Evolutionary conservation across 2,888 invertebrate genomes (phyloP).

Genomic region (Caradrina kadenii): DNA sequence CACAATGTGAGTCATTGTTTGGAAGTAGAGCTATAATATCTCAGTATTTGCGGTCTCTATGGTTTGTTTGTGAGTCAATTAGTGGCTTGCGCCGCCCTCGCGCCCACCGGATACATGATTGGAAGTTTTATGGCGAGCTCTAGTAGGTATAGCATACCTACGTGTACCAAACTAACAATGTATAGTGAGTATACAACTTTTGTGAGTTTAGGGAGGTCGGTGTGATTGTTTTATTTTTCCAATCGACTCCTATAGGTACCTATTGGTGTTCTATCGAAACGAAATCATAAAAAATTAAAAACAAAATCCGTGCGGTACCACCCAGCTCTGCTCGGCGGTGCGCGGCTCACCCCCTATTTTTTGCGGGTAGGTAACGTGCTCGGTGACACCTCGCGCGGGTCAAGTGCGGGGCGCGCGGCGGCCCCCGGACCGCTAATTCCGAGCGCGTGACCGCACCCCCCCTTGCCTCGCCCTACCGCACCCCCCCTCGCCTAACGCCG

Average conservation of each 20-base stretch:
- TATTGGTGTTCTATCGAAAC: constrained; percentile 75
- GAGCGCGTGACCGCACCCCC: constrained; percentile 85
- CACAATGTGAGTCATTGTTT: constrained; percentile 74
- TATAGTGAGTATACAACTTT: constrained; percentile 22
- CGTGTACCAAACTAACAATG: constrained; percentile 14
- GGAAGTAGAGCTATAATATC: constrained; percentile 72
- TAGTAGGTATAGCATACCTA: constrained; percentile 33
- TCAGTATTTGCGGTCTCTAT: constrained; percentile 74
- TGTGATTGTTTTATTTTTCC: constrained; percentile 51
- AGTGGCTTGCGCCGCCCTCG: constrained; percentile 69
- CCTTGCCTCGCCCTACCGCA: constrained; percentile 49
- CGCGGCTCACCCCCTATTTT: constrained; percentile 78
- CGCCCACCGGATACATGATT: constrained; percentile 70
- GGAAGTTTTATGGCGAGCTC: constrained; percentile 57
- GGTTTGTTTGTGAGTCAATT: constrained; percentile 78
- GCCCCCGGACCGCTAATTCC: constrained; percentile 82
- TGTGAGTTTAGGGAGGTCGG: neutral
- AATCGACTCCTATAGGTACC: constrained; percentile 55
- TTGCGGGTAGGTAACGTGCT: constrained; percentile 87
- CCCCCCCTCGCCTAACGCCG: constrained; percentile 70
- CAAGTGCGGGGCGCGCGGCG: constrained; percentile 75
- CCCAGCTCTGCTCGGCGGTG: constrained; percentile 64
- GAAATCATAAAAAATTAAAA: constrained; percentile 83
- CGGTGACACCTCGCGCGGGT: constrained; percentile 87
- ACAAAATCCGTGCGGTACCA: constrained; percentile 79